Evolutionary conservation across 2,888 invertebrate genomes (phyloP).

Genomic region (Epsilonema sp.): DNA sequence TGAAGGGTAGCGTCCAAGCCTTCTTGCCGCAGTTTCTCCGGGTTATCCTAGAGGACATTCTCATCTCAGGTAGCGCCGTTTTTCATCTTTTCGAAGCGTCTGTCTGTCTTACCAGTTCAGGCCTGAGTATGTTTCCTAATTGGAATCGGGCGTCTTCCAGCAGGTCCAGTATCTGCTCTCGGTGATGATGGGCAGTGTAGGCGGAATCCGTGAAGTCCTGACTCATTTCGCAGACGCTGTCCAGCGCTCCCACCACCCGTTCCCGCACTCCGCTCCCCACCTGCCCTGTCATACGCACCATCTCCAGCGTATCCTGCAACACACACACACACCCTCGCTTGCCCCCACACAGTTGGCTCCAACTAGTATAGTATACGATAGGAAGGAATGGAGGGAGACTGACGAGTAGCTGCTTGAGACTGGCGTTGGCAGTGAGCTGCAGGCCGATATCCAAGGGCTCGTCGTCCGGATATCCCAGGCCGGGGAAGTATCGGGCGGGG

Average conservation of each 20-base stretch:
- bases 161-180: slow-evolving; percentile 71
- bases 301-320: slow-evolving; percentile 50
- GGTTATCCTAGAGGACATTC: slow-evolving; percentile 10
- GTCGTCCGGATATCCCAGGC: slow-evolving; percentile 12
- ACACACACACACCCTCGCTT: no score
- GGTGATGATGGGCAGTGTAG: slow-evolving; percentile 87
- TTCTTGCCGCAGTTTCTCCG: slow-evolving; percentile 12
- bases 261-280: slow-evolving; percentile 47
- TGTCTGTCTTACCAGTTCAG: slow-evolving; percentile 14
- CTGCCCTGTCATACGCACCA: slow-evolving; percentile 51
- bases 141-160: slow-evolving; percentile 74
- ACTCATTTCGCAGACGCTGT: slow-evolving; percentile 75
- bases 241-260: slow-evolving; percentile 61
- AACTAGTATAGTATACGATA: no score
- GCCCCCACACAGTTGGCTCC: no score
- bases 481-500: slow-evolving; percentile 16
- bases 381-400: no score
- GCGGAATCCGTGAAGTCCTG: slow-evolving; percentile 96
- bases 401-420: slow-evolving; percentile 56
- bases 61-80: no score
- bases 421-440: slow-evolving; percentile 46
- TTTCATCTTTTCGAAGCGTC: no score
- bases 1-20: slow-evolving; percentile 26
- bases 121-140: slow-evolving; percentile 62
- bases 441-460: slow-evolving; percentile 32